Base-by-base conservation (phyloP, 2,888 invertebrate species). In the Gastracanthus pulcherrimus region DNA sequence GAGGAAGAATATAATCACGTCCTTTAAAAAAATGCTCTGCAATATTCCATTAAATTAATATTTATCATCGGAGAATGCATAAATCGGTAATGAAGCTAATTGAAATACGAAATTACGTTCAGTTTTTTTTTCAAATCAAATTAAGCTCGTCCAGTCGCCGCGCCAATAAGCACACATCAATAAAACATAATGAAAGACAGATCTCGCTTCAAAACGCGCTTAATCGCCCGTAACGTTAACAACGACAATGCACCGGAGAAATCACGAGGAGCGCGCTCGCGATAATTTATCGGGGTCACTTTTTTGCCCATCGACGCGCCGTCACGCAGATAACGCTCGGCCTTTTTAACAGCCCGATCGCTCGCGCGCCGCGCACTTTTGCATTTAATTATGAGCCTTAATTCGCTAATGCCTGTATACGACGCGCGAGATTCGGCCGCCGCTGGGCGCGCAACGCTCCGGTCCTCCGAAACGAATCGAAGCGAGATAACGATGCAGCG, bases 401-500 rank as follows among this genome's bases (percentile, higher is more conserved):
- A 75, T 70, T 80, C 38, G 80, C 29, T 72, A 78, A 69, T 38
- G 60, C 45, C 36, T 36, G 7, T 67, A 31, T 45, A 34, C 67
- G 45, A 38, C 26, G 36, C n/a, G n/a, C n/a, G n/a, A n/a, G n/a
- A 62, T 62, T 62, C 36, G 34, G 62, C 62, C 5, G 36, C 11
- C 16, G 0, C 16, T 19, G 55, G 7, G 26, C 34, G 41, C 19
- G 41, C n/a, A n/a, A n/a, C n/a, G n/a, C n/a, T n/a, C n/a, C n/a
- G n/a, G n/a, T n/a, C n/a, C n/a, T n/a, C n/a, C n/a, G n/a, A n/a
- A 67, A 66, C 75, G 71, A 70, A 82, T 45, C 64, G 55, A 76
- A 55, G 48, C 55, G 74, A 82, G 78, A 82, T 82, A 82, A 71
- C 78, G 60, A 66, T 55, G 51, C 19, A 36, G 75, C 31, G 34